Evolutionary conservation across 2,888 invertebrate genomes (phyloP).

Genomic region (Lissonota sp.): DNA sequence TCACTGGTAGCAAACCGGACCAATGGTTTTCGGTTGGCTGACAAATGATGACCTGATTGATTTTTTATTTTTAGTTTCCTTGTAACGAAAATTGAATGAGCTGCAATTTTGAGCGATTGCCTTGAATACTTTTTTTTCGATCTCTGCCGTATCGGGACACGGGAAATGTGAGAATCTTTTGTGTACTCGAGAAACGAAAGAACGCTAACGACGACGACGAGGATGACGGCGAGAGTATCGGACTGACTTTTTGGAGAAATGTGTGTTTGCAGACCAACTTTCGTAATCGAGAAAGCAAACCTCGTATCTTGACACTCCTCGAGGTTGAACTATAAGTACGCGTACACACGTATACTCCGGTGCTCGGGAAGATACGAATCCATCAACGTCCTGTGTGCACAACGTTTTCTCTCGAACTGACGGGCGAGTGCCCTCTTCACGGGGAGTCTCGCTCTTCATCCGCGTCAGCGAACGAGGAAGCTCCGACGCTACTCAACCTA

Average conservation of each 20-base stretch:
- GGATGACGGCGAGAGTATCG: constrained; percentile 7
- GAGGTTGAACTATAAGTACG: constrained; percentile 38
- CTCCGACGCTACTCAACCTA: background rate
- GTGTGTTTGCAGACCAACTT: background rate
- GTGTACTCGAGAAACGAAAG: background rate
- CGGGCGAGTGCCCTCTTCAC: constrained; percentile 12
- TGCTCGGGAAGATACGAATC: constrained; percentile 51
- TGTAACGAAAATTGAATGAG: background rate
- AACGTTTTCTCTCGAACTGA: constrained; percentile 37
- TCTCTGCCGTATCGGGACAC: background rate
- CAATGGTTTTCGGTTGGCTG: no score
- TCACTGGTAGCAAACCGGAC: no score
- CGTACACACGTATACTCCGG: constrained; percentile 12
- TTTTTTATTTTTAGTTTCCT: no score
- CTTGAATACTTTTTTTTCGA: background rate
- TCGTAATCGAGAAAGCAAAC: constrained; percentile 36
- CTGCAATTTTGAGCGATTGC: background rate
- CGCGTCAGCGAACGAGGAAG: constrained; percentile 29
- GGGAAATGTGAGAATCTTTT: background rate
- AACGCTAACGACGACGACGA: background rate
- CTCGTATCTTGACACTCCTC: constrained; percentile 7
- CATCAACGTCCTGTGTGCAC: constrained; percentile 49
- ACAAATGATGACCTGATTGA: no score
- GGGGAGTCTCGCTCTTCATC: constrained; percentile 49
- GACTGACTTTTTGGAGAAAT: no score